Evolutionary conservation across 2,888 invertebrate species (phyloP).

Genomic region (Andrena fulva): DNA sequence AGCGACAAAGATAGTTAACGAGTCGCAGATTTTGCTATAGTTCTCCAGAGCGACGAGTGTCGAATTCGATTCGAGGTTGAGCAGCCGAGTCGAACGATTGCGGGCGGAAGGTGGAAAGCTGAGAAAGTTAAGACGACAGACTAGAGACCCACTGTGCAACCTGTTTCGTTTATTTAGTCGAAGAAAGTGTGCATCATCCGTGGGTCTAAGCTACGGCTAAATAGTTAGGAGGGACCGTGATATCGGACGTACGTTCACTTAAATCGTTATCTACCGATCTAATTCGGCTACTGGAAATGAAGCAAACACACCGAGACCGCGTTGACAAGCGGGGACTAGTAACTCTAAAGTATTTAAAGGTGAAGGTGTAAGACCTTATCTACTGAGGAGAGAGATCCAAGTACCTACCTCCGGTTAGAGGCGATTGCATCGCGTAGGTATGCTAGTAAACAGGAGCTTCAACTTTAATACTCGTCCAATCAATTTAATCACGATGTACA

Average conservation of each 20-base stretch:
- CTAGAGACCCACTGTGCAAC: slow-evolving; percentile 84
- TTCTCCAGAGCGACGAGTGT: too few relatives aligned
- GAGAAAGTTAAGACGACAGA: slow-evolving; percentile 74
- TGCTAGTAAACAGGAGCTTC: too few relatives aligned
- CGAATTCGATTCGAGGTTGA: background rate
- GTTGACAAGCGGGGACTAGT: slow-evolving; percentile 59
- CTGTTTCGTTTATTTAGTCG: slow-evolving; percentile 65
- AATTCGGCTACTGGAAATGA: slow-evolving; percentile 70
- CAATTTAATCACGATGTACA: too few relatives aligned
- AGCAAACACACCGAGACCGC: slow-evolving; percentile 33
- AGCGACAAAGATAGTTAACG: too few relatives aligned
- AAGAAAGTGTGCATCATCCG: slow-evolving; percentile 82
- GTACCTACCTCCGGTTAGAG: background rate
- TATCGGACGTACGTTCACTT: slow-evolving; percentile 85
- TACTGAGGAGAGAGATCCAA: background rate
- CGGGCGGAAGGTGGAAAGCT: slow-evolving; percentile 49
- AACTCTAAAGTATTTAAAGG: background rate
- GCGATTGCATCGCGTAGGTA: background rate
- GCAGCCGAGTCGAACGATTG: background rate
- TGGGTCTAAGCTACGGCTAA: slow-evolving; percentile 84
- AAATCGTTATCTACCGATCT: slow-evolving; percentile 81
- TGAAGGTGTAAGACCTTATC: background rate
- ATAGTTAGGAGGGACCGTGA: slow-evolving; percentile 86
- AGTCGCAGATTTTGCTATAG: background rate
- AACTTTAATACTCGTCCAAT: too few relatives aligned